Evolutionary conservation across 1,140 invertebrate genomes (phyloP), one percentile per base, ranked within the genome.

Genomic region (Drosophila eugracilis): DNA sequence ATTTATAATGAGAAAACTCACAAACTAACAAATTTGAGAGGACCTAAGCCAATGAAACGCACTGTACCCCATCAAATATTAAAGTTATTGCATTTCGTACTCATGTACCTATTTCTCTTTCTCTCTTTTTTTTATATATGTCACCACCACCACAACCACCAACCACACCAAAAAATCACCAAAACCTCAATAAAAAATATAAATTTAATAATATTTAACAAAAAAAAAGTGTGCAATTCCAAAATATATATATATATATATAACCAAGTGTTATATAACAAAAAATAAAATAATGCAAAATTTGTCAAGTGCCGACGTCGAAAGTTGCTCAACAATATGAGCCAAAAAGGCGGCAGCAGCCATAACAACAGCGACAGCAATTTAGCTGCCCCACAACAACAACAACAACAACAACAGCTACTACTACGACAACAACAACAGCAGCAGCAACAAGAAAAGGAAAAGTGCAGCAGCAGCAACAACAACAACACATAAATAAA

Each of bases 271-370:
- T 55, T 36, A n/a, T 24, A 34, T 39, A 26, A 41, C 21, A 50
- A 37, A 44, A 52, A 36, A 44, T 22, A 39, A 39, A 47, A 53
- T 58, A 62, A 70, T 39, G 26, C 42, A 63, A 63, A 63, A 45
- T 63, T 50, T 21, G 28, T 50, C 12, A 34, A 73, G 71, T 65
- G 58, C 44, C 59, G 44, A 37, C 58, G 65, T 34, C 12, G 50
- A 75, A 78, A 37, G 54, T 50, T 17, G 70, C 77, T 78, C 76
- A 69, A 74, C 76, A 69, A 74, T 24, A 74, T 78, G 76, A 78
- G 76, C 76, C 28, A 32, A 26, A 50, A 63, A 30, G 24, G 44
- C 19, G 32, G 36, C 62, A 62, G 45, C 52, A 50, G 39, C 55
- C 17, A 55, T 65, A 7, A 48, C 44, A 47, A 37, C 39, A 57